phyloP scores from a whole-genome alignment of 2,113 vertebrate species.

The Dascyllus trimaculatus region DNA sequence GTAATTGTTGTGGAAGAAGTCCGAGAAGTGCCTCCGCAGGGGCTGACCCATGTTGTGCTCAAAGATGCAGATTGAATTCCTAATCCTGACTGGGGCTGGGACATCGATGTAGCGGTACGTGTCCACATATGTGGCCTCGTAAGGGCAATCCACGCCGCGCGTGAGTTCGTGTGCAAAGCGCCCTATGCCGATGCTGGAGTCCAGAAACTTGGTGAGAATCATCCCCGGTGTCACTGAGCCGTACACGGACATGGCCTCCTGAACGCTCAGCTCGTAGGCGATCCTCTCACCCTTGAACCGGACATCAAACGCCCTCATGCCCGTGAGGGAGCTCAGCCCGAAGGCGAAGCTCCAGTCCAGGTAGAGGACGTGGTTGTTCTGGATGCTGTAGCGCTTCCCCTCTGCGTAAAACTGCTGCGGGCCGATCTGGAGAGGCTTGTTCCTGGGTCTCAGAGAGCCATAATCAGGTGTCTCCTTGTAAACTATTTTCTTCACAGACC shows the following conservation, averaged over 20 bases:
- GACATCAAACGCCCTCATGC: conserved; percentile 89
- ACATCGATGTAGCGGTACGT: conserved; percentile 82
- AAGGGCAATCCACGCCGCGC: conserved; percentile 90
- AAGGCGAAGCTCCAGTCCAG: conserved; percentile 91
- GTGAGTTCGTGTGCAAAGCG: conserved; percentile 87
- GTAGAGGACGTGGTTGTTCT: conserved; percentile 85
- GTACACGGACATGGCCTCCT: conserved; percentile 91
- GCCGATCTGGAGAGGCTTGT: conserved; percentile 63
- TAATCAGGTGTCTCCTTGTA: conserved; percentile 76
- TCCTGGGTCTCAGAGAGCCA: conserved; percentile 83
- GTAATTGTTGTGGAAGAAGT: conserved; percentile 84
- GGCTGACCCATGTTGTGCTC: conserved; percentile 90
- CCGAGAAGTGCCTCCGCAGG: conserved; percentile 89
- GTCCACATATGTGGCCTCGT: conserved; percentile 84
- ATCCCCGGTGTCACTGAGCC: conserved; percentile 88
- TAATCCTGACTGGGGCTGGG: conserved; percentile 51
- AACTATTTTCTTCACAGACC: conserved; percentile 71
- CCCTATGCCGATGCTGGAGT: conserved; percentile 90
- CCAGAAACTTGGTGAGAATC: conserved; percentile 89
- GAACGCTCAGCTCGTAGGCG: conserved; percentile 90
- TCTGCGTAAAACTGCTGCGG: conserved; percentile 86
- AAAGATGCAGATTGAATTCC: conserved; percentile 91
- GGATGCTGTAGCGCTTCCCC: conserved; percentile 85
- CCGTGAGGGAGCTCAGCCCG: conserved; percentile 86
- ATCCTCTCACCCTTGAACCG: conserved; percentile 87